A percentile compares a stretch with the other conserved stretches of the same genome.
phyloP scores from a whole-genome alignment of 2,113 vertebrate genomes.

The Opisthocomus hoazin region DNA sequence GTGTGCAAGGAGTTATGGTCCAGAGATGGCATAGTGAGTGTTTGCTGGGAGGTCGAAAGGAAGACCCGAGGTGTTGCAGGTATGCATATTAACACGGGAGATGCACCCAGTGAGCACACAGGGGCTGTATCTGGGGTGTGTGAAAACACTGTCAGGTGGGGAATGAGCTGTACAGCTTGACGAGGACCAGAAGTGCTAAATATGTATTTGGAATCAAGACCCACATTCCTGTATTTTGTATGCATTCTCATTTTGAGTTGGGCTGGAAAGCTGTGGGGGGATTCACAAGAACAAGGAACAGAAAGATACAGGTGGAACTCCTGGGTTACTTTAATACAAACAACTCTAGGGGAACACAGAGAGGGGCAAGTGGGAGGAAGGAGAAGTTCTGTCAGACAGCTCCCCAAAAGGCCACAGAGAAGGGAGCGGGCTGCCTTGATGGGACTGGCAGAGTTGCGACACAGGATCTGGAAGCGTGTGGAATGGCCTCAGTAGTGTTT shows the following conservation, averaged over 20 bases:
- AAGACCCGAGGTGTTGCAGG: background rate
- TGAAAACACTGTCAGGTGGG: background rate
- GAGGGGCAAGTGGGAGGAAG: background rate
- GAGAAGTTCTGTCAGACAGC: background rate
- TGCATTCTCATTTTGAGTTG: background rate
- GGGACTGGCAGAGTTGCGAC: background rate
- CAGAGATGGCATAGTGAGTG: background rate
- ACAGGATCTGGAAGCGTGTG: background rate
- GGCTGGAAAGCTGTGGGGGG: background rate
- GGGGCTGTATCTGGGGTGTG: accelerated
- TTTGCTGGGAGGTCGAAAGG: background rate
- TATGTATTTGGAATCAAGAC: background rate
- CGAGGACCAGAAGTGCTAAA: background rate
- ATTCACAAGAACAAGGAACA: background rate
- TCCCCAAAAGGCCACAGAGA: background rate
- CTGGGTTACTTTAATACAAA: background rate
- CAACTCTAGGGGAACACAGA: background rate
- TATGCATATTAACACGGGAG: background rate
- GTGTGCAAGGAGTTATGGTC: background rate
- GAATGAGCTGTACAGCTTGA: background rate
- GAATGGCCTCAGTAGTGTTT: background rate
- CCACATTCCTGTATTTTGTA: background rate
- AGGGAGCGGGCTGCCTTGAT: background rate
- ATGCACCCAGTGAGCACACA: accelerated
- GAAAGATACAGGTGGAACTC: background rate